Evolutionary conservation across 1,140 invertebrate species (phyloP).

Genomic region (Drosophila suzukii): DNA sequence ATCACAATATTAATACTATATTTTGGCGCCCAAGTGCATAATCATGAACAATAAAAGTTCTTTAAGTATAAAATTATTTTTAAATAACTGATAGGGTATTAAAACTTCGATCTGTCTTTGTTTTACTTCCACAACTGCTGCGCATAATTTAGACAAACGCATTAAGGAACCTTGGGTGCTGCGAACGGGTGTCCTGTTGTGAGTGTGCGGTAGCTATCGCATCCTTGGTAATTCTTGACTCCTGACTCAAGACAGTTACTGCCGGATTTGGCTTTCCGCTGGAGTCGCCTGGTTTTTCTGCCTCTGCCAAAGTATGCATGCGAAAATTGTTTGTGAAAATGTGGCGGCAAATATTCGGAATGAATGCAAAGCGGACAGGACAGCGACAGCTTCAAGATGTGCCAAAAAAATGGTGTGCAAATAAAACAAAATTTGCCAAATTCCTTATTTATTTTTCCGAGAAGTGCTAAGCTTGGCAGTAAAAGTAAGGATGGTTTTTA

Average conservation of each 20-base stretch:
- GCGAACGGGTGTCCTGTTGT: slow-evolving; percentile 53
- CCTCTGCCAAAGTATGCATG: slow-evolving; percentile 64
- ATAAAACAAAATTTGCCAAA: slow-evolving; percentile 42
- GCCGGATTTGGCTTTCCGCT: slow-evolving; percentile 26
- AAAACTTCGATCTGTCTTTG: not conserved
- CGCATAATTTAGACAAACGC: slow-evolving; percentile 77
- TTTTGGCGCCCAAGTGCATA: not conserved
- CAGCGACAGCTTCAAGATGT: slow-evolving; percentile 56
- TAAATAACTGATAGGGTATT: not conserved
- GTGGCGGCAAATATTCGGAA: slow-evolving; percentile 75
- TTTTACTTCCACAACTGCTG: slow-evolving; percentile 31
- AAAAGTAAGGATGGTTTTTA: slow-evolving; percentile 4
- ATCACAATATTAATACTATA: too few species aligned
- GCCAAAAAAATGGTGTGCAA: slow-evolving; percentile 47
- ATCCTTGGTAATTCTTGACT: slow-evolving; percentile 46
- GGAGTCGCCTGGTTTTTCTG: slow-evolving; percentile 23
- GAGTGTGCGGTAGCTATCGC: slow-evolving; percentile 8
- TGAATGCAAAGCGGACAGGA: slow-evolving; percentile 74
- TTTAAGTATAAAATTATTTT: not conserved
- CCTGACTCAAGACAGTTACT: slow-evolving; percentile 54
- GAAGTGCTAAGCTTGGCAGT: slow-evolving; percentile 7
- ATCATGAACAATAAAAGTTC: not conserved
- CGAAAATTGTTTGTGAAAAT: slow-evolving; percentile 75
- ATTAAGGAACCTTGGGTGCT: slow-evolving; percentile 57
- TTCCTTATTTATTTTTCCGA: slow-evolving; percentile 10